Evolutionary conservation across 2,888 invertebrate genomes (phyloP), one percentile per base, ranked within the genome.

Genomic region (Rhorus exstirpatorius): DNA sequence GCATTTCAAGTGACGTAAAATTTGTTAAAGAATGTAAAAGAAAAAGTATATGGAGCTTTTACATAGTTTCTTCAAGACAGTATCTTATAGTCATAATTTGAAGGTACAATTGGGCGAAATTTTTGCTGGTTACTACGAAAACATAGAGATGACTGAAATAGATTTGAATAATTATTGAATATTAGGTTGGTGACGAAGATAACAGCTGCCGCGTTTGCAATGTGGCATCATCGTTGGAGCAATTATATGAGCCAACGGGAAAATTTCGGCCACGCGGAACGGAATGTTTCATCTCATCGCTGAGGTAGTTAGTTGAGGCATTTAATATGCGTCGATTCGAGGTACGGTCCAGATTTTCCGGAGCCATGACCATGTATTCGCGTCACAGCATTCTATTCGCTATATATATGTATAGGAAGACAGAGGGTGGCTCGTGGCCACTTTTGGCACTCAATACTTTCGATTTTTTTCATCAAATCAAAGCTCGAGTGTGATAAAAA

Each of bases 251-350:
- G 65, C 49, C n/a, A 26, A 35, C 44, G 86, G 80, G 86, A 83
- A 87, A 87, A 86, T 87, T 88, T 88, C 88, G 88, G 88, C 90
- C 92, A 92, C 87, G 93, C 91, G 89, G 86, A 89, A 90, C 83
- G 93, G 92, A 92, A 93, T 92, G 89, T 88, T 88, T 92, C 89
- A 92, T 92, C 88, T 89, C 86, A 88, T 89, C 86, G 86, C 86
- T 83, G 81, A 87, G 91, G 88, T 88, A 89, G 88, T 92, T 92
- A 92, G 89, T 89, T 87, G 86, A 88, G 89, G 92, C 87, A 91
- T 92, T 92, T 90, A 92, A 92, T 92, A 89, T 88, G 79, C 77
- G 68, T 74, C 60, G 61, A 65, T 68, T 44, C n/a, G 58, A 17
- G 60, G 35, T 17, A 31, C 67, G 31, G 14, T 10, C 19, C n/a